Conservation (phyloP, 2,888 invertebrate species). For the Zhuqinia jingwanae region DNA sequence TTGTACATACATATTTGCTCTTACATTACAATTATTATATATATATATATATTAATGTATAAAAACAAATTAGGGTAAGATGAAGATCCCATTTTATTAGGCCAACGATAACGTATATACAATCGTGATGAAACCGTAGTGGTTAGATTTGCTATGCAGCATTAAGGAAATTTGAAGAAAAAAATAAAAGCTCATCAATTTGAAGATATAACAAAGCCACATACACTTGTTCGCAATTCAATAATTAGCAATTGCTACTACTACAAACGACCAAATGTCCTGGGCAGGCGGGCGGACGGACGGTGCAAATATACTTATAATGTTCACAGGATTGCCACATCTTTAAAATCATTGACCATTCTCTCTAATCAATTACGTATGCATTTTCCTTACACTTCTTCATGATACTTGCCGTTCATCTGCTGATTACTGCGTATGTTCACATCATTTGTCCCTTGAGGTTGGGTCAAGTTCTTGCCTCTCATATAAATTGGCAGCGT, state of each 20-base stretch:
- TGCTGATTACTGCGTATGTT: not conserved
- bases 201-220: not conserved
- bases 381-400: too few relatives aligned
- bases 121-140: slow-evolving; percentile 57
- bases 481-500: slow-evolving; percentile 27
- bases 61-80: slow-evolving; percentile 17
- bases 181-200: slow-evolving; percentile 55
- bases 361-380: too few relatives aligned
- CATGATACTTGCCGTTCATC: too few relatives aligned
- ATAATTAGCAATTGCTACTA: too few relatives aligned
- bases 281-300: too few relatives aligned
- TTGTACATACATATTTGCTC: slow-evolving; percentile 63
- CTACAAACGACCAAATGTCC: too few relatives aligned
- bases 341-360: too few relatives aligned
- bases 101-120: slow-evolving; percentile 62
- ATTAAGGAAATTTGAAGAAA: slow-evolving; percentile 50
- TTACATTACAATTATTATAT: slow-evolving; percentile 80
- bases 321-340: too few relatives aligned
- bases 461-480: not conserved
- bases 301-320: too few relatives aligned
- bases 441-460: not conserved
- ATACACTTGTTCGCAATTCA: too few relatives aligned
- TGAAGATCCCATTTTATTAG: slow-evolving; percentile 55
- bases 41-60: too few relatives aligned
- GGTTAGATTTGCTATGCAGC: slow-evolving; percentile 52